phyloP scores from a whole-genome alignment of 1,140 invertebrate species.

The Nephotettix cincticeps region DNA sequence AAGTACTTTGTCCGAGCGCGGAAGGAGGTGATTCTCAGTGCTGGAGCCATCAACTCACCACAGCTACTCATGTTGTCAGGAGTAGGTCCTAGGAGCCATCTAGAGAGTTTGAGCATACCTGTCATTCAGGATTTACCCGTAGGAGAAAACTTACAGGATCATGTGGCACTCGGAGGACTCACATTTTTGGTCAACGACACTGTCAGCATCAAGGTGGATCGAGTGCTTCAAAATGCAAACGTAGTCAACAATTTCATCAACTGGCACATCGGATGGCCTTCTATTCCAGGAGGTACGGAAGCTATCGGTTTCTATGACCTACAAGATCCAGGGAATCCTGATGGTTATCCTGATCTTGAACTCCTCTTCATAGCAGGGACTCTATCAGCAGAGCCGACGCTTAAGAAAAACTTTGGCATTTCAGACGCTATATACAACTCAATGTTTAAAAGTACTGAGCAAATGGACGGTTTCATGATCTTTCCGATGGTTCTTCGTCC shows the following conservation, averaged over 20 bases:
- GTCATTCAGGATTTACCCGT: slow-evolving; percentile 70
- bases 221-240: slow-evolving; percentile 38
- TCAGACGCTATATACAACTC: slow-evolving; percentile 54
- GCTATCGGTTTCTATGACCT: slow-evolving; percentile 73
- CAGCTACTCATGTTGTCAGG: slow-evolving; percentile 81
- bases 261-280: slow-evolving; percentile 65
- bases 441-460: slow-evolving; percentile 53
- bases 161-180: slow-evolving; percentile 67
- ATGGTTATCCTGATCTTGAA: slow-evolving; percentile 74
- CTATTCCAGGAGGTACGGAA: slow-evolving; percentile 78
- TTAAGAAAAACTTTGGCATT: slow-evolving; percentile 58
- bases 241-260: slow-evolving; percentile 51
- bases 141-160: slow-evolving; percentile 78
- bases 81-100: slow-evolving; percentile 69
- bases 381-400: slow-evolving; percentile 53
- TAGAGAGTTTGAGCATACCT: slow-evolving; percentile 57
- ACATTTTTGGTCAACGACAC: slow-evolving; percentile 62
- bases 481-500: slow-evolving; percentile 71
- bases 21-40: slow-evolving; percentile 76
- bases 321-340: slow-evolving; percentile 58
- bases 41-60: slow-evolving; percentile 71
- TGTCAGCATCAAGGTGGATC: slow-evolving; percentile 36
- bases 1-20: slow-evolving; percentile 57
- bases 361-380: slow-evolving; percentile 62
- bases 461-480: slow-evolving; percentile 59